Percentiles rank a stretch among this genome's conserved stretches.
These are phyloP conservation scores for Phylloscopus collybita DNA, from an alignment of 2,797 vertebrate genomes.

Conservation along the genomic window DNA sequence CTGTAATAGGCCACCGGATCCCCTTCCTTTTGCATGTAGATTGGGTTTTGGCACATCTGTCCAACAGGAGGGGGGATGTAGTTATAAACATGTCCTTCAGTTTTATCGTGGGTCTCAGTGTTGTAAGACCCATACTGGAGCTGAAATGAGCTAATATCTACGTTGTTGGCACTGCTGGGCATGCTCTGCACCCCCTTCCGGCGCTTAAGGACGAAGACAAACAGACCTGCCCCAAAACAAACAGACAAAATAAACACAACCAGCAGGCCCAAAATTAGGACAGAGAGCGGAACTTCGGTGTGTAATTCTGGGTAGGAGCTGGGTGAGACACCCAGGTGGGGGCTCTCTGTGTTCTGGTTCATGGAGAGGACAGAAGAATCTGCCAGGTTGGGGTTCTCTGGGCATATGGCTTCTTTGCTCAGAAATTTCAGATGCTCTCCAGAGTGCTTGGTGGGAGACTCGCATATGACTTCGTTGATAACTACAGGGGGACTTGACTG, in stretches of 20 bases:
- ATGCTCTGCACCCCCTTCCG: conserved; percentile 88
- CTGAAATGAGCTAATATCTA: conserved; percentile 94
- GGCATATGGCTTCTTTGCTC: conserved; percentile 92
- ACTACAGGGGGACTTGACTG: conserved; percentile 90
- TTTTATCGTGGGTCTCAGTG: conserved; percentile 85
- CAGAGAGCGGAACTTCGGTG: conserved; percentile 93
- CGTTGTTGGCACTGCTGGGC: conserved; percentile 87
- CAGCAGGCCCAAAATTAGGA: conserved; percentile 94
- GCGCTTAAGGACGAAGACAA: conserved; percentile 95
- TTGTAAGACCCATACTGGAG: conserved; percentile 94
- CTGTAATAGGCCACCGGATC: conserved; percentile 91
- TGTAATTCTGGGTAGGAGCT: conserved; percentile 86
- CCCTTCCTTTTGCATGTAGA: conserved; percentile 96
- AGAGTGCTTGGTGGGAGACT: conserved; percentile 91
- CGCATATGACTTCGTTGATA: conserved; percentile 95
- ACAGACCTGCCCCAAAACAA: conserved; percentile 95
- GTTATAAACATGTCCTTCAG: conserved; percentile 93
- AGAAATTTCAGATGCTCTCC: conserved; percentile 92
- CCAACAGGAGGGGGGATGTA: conserved; percentile 93
- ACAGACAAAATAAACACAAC: conserved; percentile 97
- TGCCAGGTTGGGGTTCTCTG: conserved; percentile 84
- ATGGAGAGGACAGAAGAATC: conserved; percentile 83
- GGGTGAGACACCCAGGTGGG: conserved; percentile 78
- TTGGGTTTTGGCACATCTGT: conserved; percentile 98
- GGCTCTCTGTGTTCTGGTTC: conserved; percentile 82